Base-by-base conservation (phyloP, 35 echinoderm and acorn worm genomes). In the Chiridota heheva region DNA sequence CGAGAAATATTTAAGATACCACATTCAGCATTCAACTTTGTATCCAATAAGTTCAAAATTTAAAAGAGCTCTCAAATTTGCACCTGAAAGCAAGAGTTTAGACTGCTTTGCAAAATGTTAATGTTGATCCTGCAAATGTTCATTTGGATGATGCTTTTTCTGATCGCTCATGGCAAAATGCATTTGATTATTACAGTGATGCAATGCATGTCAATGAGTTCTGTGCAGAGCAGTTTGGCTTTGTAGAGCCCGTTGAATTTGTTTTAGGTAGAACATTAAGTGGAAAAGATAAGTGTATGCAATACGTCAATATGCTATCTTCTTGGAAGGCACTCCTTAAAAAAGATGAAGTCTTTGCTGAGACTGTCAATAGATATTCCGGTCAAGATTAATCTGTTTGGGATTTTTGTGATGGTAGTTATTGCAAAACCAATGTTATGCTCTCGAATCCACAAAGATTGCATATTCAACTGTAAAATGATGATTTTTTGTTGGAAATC, bases 371-470 rank as follows among this genome's bases (percentile, higher is more conserved):
- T n/a, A n/a, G n/a, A n/a, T n/a, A n/a, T n/a, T n/a, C n/a, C n/a
- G n/a, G n/a, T n/a, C n/a, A n/a, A n/a, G n/a, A n/a, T n/a, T n/a
- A n/a, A n/a, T n/a, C n/a, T n/a, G n/a, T n/a, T n/a, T n/a, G n/a
- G n/a, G 74, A 78, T 38, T 78, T 78, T 78, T 59, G 74, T 78
- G 74, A 78, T 78, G 74, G 74, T 5, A 59, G 18, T 47, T 13
- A 58, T 15, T 78, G 36, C 74, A 78, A 51, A 3, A 29, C 36
- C 56, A 78, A 78, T 36, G 16, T 0, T 58, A 58, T 78, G 38
- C 60, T 78, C 30, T 35, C 40, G 10, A 0, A 78, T 51, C 31
- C 40, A 32, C 48, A 46, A 42, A 78, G 39, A 58, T 47, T 78
- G 35, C 74, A 78, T 46, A 29, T 78, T 29, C 31, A 31, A 29